Conservation (phyloP, 1,140 invertebrate species). For the Drosophila repletoides region DNA sequence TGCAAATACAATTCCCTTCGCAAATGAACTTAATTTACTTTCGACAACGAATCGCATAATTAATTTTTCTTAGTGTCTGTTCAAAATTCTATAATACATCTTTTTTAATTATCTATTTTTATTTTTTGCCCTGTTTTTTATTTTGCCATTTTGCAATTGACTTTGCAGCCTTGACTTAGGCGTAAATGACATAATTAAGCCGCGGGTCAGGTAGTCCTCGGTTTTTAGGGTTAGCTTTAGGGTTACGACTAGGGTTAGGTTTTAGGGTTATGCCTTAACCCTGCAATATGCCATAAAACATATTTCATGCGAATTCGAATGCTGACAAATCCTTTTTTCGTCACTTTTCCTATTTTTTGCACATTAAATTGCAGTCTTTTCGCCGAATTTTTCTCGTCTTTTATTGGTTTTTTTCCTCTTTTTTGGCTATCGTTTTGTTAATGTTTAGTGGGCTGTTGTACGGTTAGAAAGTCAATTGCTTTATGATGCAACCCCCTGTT, state of each 20-base stretch:
- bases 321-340: slow-evolving; percentile 63
- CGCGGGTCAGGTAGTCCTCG: slow-evolving; percentile 46
- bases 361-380: slow-evolving; percentile 45
- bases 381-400: slow-evolving; percentile 43
- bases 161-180: slow-evolving; percentile 74
- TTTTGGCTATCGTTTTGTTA: slow-evolving; percentile 35
- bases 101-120: slow-evolving; percentile 15
- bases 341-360: slow-evolving; percentile 17
- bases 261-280: slow-evolving; percentile 22
- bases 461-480: slow-evolving; percentile 72
- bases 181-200: slow-evolving; percentile 73
- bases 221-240: slow-evolving; percentile 30
- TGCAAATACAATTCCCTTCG: too few species aligned
- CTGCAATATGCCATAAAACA: slow-evolving; percentile 51
- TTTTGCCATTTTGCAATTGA: slow-evolving; percentile 59
- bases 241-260: slow-evolving; percentile 48
- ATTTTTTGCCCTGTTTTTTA: slow-evolving; percentile 30
- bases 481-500: slow-evolving; percentile 43
- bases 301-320: slow-evolving; percentile 67
- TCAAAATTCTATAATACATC: too few species aligned
- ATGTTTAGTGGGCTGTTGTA: slow-evolving; percentile 35
- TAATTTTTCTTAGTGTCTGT: too few species aligned
- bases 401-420: slow-evolving; percentile 22
- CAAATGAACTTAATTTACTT: too few species aligned
- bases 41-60: too few species aligned